Evolutionary conservation across 2,888 invertebrate species (phyloP), one percentile per base, ranked within the genome.

Genomic region (Ellobium chinense): DNA sequence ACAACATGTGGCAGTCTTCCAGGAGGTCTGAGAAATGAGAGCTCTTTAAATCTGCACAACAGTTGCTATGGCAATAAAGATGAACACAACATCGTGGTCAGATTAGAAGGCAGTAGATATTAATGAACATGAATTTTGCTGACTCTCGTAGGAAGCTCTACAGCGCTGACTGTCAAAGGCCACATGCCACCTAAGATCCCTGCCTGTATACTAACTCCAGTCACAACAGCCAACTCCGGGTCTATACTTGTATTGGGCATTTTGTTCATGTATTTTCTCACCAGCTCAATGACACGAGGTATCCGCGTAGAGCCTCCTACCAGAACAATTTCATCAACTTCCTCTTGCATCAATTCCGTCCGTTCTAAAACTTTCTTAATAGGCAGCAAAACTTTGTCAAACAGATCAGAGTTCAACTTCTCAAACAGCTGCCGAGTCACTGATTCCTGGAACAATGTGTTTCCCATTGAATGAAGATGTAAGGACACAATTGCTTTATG

Each of bases 301-400:
- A 94, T 93, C 78, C 93, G 87, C 0, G 94, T 94, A 2, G 94
- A 94, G 7, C 94, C 94, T 12, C 94, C 94, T 1, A 94, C 94
- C 65, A 94, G 85, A 1, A 94, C 94, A 70, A 94, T 91, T 84
- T 94, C 94, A 86, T 94, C 94, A 24, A 94, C 91, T 24, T 93
- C 91, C 4, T 91, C 91, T 29, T 56, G 27, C 9, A 84, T 83
- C 82, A 92, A 66, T 80, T 92, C 88, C 0, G 91, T 90, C 73
- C 90, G 91, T 78, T 92, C 90, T 76, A 94, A 86, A 34, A 94
- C 93, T 21, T 90, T 92, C 39, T 90, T 82, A 29, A 94, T 92
- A 2, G 94, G 94, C 54, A 92, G 89, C 54, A 93, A 85, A 63
- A 94, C 92, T 80, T 93, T 92, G 29, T 89, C 85, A 85, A 94